These are phyloP conservation scores for Conus betulinus DNA, from an alignment of 1,140 invertebrate genomes.

Conservation along the genomic window DNA sequence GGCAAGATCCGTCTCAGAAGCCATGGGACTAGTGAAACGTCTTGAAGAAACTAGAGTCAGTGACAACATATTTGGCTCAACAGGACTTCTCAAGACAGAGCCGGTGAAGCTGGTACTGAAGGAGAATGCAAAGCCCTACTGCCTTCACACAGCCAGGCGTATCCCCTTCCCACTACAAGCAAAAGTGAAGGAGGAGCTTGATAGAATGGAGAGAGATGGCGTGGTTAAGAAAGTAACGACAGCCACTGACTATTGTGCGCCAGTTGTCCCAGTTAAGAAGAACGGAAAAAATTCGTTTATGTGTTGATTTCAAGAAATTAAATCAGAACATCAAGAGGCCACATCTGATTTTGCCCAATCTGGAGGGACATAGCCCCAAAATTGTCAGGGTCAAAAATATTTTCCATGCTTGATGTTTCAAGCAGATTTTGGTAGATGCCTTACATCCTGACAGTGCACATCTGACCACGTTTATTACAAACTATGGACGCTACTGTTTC, in stretches of 20 bases:
- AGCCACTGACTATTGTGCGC: no score
- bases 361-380: conserved; percentile 43
- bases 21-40: conserved; percentile 13
- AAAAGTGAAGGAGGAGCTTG: conserved; percentile 64
- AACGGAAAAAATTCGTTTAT: conserved; percentile 70
- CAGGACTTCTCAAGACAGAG: neutral
- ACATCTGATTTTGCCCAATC: conserved; percentile 30
- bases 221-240: no score
- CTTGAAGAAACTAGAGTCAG: no score
- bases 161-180: conserved; percentile 62
- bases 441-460: conserved; percentile 41
- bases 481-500: no score
- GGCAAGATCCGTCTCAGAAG: neutral
- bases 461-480: conserved; percentile 74
- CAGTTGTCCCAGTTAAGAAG: no score
- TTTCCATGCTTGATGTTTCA: conserved; percentile 58
- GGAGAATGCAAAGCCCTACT: conserved; percentile 36
- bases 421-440: conserved; percentile 45
- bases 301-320: conserved; percentile 34
- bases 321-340: conserved; percentile 29
- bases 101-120: conserved; percentile 53
- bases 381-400: no score
- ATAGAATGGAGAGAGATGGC: conserved; percentile 60
- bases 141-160: conserved; percentile 53
- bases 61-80: neutral